Evolutionary conservation across 2,797 vertebrate species (phyloP).

Genomic region (Hipposideros larvatus): DNA sequence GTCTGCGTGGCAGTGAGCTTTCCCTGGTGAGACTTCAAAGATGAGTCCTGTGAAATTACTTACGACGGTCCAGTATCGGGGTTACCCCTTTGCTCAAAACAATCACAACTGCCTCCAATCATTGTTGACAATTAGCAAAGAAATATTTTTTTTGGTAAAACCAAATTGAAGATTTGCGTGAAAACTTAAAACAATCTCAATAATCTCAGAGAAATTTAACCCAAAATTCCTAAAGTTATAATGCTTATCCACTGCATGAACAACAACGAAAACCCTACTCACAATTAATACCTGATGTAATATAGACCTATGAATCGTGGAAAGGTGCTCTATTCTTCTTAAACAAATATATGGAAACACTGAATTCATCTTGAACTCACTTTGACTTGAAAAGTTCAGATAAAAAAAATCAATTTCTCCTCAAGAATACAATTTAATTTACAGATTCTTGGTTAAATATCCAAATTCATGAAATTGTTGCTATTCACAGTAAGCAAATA

Average conservation of each 20-base stretch:
- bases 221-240: background rate
- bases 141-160: background rate
- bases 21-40: background rate
- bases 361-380: background rate
- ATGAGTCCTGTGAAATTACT: rapidly evolving
- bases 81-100: background rate
- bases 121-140: background rate
- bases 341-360: background rate
- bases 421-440: conserved; percentile 41
- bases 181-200: background rate
- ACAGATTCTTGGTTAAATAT: background rate
- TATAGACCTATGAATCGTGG: background rate
- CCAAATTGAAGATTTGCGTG: conserved; percentile 17
- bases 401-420: background rate
- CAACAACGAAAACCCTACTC: background rate
- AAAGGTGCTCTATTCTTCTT: background rate
- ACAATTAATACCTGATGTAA: background rate
- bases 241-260: background rate
- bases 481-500: background rate
- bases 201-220: background rate
- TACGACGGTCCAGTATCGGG: rapidly evolving
- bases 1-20: rapidly evolving
- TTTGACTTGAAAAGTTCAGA: background rate
- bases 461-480: background rate
- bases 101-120: background rate